A percentile compares a stretch with the other conserved stretches of the same genome.
These are phyloP conservation scores for Macrotus californicus DNA, from an alignment of 2,113 vertebrate species.

Conservation along the genomic window DNA sequence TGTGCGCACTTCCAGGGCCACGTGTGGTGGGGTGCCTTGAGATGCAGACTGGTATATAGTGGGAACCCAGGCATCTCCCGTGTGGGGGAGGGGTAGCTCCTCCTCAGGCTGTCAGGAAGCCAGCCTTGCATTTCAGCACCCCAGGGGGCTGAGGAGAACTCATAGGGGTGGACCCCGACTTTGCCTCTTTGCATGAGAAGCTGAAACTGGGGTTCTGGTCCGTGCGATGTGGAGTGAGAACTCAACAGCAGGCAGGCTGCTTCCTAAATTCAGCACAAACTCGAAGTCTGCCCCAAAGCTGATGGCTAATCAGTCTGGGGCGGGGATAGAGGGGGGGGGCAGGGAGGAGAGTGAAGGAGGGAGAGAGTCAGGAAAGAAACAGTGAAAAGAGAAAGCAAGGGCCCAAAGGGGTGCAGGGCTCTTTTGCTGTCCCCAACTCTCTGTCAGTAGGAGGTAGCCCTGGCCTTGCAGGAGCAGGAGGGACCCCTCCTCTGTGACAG, in stretches of 20 bases:
- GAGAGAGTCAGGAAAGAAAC: neutral
- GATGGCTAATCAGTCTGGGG: neutral
- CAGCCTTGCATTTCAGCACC: neutral
- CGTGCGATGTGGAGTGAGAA: neutral
- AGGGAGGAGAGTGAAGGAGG: neutral
- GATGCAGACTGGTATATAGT: neutral
- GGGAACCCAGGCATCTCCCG: neutral
- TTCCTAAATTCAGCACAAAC: neutral
- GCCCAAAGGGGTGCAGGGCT: neutral
- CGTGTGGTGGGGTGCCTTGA: neutral
- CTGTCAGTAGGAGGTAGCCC: neutral
- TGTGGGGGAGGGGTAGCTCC: neutral
- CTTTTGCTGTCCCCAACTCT: neutral
- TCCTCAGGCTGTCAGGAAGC: neutral
- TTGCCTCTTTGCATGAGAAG: neutral
- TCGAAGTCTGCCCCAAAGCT: fast-evolving
- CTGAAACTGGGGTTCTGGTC: no score
- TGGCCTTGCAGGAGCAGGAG: neutral
- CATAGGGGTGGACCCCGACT: neutral
- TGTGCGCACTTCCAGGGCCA: neutral
- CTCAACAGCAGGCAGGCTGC: neutral
- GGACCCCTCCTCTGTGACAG: neutral
- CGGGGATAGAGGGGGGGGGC: no score
- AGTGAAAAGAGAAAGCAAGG: neutral
- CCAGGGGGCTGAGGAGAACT: neutral